Base-by-base conservation (phyloP, 1,140 invertebrate genomes). In the Copidosoma floridanum region DNA sequence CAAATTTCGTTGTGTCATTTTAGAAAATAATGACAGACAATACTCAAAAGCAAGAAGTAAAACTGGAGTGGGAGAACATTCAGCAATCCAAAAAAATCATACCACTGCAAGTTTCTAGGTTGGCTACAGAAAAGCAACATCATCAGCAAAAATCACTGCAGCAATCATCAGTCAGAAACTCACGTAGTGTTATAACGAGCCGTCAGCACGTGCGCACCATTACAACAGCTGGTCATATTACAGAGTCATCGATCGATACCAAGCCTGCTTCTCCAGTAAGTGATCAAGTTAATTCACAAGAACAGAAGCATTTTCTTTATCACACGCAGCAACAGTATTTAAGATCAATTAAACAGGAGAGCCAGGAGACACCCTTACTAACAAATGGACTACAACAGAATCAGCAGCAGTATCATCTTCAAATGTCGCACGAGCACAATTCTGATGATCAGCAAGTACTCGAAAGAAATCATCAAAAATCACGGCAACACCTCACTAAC, bases 151-250 rank as follows among this genome's bases (percentile, higher is more conserved):
- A 20, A 8, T 18, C 23, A 3, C 69, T 71, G 3, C 68, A 76
- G 16, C 68, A 66, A 37, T 18, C 20, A 46, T 57, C 7, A 43
- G 37, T 7, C 47, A 46, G 40, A 10, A 73, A 68, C 55, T 75
- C 74, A 0, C 73, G 74, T 4, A 81, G 82, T 5, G 84, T 86
- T 11, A 85, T 85, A 59, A 83, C 82, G 3, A 79, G 80, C 18
- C 78, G 82, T 21, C 77, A 82, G 29, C 79, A 81, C 29, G 77
- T 85, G 16, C 75, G 84, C n/a, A 85, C 84, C 3, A 86, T 85
- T 50, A 85, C 84, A 4, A 81, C 84, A 3, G 78, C 84, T 8
- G 84, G 84, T 2, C 84, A 85, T 61, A 85, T 85, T 43, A 85
- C 83, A 1, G 81, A 82, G 44, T 72, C 71, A 0, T 61, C 79